Evolutionary conservation across 2,888 invertebrate genomes (phyloP), one percentile per base, ranked within the genome.

Genomic region (Coenonympha glycerion): DNA sequence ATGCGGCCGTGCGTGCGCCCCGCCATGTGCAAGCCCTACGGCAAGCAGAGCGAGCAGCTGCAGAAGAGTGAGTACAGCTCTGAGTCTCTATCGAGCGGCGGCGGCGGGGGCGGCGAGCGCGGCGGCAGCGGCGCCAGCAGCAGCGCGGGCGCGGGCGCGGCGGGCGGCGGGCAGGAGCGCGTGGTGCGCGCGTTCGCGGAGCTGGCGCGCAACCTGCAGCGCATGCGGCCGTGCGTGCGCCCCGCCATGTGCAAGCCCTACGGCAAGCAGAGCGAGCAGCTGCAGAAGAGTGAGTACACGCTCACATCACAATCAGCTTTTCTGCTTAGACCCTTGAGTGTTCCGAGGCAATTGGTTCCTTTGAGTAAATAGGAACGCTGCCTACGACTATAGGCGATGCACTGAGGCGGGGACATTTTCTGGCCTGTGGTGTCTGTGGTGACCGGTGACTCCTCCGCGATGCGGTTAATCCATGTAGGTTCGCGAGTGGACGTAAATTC

Each of bases 181-280:
- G 94, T 95, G 55, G 93, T 95, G 52, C 89, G 95, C 55, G 93
- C 94, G 13, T 26, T 95, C 79, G 91, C 92, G 0, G 95, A 95
- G 79, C 90, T 95, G 37, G 95, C 95, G 91, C 93, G 94, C 68
- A 95, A 95, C 79, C 92, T 95, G 92, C 92, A 92, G 62, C 91
- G 95, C 68, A 95, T 95, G 94, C 94, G 95, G 74, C 93, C 94
- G 40, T 95, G 94, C 69, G 94, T 95, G 63, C 89, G 95, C 50
- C 95, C 95, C 55, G 92, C 95, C 53, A 95, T 95, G 95, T 95
- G 95, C 76, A 95, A 95, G 79, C 95, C 95, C 16, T 95, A 95
- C 76, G 95, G 95, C 59, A 95, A 95, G 76, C 95, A 95, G 80
- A 94, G 94, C 57, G 95, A 95, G 84, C 93, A 94, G 69, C 87